Conservation (phyloP, 2,888 invertebrate species). For the Papilio protenor region DNA sequence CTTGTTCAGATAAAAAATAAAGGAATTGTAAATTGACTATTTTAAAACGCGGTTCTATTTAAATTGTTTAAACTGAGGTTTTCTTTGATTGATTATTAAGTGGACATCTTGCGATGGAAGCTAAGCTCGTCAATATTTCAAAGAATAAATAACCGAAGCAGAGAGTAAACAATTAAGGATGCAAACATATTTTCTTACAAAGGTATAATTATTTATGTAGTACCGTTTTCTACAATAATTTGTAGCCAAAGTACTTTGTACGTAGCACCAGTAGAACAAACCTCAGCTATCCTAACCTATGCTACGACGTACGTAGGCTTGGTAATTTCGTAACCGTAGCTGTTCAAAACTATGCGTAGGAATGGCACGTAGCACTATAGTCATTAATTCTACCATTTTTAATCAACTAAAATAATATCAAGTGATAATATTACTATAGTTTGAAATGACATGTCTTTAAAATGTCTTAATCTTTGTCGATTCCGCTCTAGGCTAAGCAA, state of each 20-base stretch:
- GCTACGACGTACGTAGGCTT: neutral
- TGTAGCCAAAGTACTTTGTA: too few relatives aligned
- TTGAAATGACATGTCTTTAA: neutral
- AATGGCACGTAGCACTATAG: too few relatives aligned
- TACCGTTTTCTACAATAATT: too few relatives aligned
- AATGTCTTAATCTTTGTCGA: constrained; percentile 52
- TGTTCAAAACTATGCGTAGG: too few relatives aligned
- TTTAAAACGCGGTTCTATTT: neutral
- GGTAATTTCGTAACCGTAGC: too few relatives aligned
- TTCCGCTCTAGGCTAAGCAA: constrained; percentile 70
- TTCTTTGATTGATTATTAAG: constrained; percentile 54
- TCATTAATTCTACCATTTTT: too few relatives aligned
- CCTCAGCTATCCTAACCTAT: neutral
- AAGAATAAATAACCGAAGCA: constrained; percentile 42
- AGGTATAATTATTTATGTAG: too few relatives aligned
- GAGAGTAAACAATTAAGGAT: too few relatives aligned
- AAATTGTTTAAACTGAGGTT: constrained; percentile 38
- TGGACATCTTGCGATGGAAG: constrained; percentile 46
- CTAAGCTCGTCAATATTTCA: constrained; percentile 47
- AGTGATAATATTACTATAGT: neutral
- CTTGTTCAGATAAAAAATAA: too few relatives aligned
- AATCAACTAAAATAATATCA: neutral
- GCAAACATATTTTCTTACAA: too few relatives aligned
- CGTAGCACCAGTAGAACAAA: neutral
- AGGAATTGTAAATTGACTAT: neutral